Evolutionary conservation across 2,888 invertebrate species (phyloP).

Genomic region (Gibbula magus): DNA sequence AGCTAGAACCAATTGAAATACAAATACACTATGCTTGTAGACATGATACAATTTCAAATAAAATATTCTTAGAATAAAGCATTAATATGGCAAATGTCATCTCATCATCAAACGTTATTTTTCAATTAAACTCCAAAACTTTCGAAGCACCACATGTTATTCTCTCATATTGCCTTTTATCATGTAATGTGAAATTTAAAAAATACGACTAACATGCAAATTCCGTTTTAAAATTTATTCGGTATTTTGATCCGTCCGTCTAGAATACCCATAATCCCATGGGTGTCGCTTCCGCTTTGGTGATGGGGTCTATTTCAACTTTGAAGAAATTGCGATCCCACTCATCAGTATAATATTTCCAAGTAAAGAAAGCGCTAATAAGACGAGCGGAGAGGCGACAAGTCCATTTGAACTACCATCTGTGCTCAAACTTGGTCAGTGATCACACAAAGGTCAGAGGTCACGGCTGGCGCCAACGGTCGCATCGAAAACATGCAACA

Average conservation of each 20-base stretch:
- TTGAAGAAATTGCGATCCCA: not conserved
- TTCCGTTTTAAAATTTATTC: constrained; percentile 14
- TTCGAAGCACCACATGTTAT: no score
- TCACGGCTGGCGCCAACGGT: constrained; percentile 1
- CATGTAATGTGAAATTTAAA: not conserved
- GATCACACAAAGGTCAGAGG: constrained; percentile 23
- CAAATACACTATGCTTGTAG: no score
- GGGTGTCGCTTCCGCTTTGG: constrained; percentile 21
- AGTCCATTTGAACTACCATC: constrained; percentile 24
- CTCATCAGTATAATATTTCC: constrained; percentile 22
- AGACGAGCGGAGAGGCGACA: constrained; percentile 9
- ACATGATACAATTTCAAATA: no score
- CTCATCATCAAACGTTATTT: no score
- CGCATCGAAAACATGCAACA: constrained; percentile 18
- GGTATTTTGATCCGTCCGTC: constrained; percentile 13
- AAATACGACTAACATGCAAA: not conserved
- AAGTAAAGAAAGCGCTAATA: constrained; percentile 4
- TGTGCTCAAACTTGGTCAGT: constrained; percentile 11
- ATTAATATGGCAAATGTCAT: no score
- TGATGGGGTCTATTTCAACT: constrained; percentile 6
- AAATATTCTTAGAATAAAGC: no score
- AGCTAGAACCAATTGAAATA: no score
- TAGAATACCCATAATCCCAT: constrained; percentile 4
- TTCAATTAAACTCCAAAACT: no score
- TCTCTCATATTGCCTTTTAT: no score